Conservation (phyloP, 2,113 vertebrate genomes). For the Nothoprocta pentlandii region DNA sequence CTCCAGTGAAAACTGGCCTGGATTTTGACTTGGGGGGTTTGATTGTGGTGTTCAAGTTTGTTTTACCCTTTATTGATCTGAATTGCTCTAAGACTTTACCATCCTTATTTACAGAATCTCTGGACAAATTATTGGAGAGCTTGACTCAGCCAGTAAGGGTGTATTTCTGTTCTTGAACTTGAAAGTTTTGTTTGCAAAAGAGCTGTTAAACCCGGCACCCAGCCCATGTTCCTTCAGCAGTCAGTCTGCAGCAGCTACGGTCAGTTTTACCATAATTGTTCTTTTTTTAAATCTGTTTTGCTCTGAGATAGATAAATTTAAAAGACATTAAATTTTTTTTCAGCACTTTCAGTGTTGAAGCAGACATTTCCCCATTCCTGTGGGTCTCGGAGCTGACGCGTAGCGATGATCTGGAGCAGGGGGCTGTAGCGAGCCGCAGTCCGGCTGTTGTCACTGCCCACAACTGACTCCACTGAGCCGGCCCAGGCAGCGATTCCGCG, state of each 20-base stretch:
- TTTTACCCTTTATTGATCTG: not conserved
- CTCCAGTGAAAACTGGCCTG: not conserved
- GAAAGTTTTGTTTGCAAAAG: not conserved
- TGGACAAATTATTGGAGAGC: not conserved
- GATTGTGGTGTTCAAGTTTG: not conserved
- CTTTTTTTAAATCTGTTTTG: not conserved
- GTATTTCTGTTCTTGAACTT: not conserved
- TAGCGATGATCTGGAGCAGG: not conserved
- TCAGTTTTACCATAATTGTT: not conserved
- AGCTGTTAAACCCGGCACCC: not conserved
- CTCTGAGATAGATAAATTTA: not conserved
- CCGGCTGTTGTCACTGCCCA: not conserved
- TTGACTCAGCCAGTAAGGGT: not conserved
- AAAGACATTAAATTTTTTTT: not conserved
- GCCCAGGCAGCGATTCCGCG: not conserved
- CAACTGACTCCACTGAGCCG: not conserved
- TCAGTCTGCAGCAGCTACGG: not conserved
- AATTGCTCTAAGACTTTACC: not conserved
- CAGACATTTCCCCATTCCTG: not conserved
- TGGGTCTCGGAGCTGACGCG: not conserved
- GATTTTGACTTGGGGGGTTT: not conserved
- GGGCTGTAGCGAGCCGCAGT: not conserved
- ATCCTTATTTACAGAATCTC: not conserved
- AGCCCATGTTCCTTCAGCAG: not conserved
- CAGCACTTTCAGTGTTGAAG: not conserved